Percentiles rank a stretch among this genome's conserved stretches.
phyloP scores from a whole-genome alignment of 23 tunicate species.

The Clavelina lepadiformis region DNA sequence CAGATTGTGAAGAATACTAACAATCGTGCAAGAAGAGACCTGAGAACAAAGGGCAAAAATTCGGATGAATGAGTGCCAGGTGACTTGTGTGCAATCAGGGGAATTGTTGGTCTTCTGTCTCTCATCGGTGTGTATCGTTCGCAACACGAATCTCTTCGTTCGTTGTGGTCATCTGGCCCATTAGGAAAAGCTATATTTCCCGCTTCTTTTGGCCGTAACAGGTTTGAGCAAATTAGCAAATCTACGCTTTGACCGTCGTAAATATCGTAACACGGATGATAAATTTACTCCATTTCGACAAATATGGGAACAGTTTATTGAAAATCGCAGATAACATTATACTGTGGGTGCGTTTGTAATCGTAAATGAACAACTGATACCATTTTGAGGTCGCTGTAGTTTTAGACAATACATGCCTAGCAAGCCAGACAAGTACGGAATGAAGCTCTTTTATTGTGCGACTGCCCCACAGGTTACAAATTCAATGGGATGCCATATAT shows the following conservation, averaged over 20 bases:
- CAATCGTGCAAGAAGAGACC: slow-evolving; percentile 7
- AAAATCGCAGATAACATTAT: slow-evolving; percentile 18
- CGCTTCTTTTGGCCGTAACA: slow-evolving; percentile 27
- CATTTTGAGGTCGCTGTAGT: slow-evolving; percentile 29
- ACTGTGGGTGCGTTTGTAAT: slow-evolving; percentile 13
- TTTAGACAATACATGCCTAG: slow-evolving; percentile 27
- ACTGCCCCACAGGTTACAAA: slow-evolving; percentile 27
- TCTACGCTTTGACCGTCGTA: slow-evolving; percentile 22
- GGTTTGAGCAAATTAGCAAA: slow-evolving; percentile 26
- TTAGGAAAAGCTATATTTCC: slow-evolving; percentile 24
- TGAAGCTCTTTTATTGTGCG: slow-evolving; percentile 19
- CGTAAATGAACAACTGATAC: slow-evolving; percentile 30
- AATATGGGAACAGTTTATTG: slow-evolving; percentile 29
- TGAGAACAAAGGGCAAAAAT: slow-evolving; percentile 26
- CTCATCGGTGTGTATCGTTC: slow-evolving; percentile 32
- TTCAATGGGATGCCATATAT: slow-evolving; percentile 23
- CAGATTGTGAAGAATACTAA: slow-evolving; percentile 20
- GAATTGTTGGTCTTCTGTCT: slow-evolving; percentile 17
- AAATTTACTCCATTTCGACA: slow-evolving; percentile 21
- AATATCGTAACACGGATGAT: slow-evolving; percentile 19
- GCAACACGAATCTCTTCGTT: slow-evolving; percentile 30
- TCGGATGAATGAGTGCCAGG: slow-evolving; percentile 23
- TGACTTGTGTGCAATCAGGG: slow-evolving; percentile 20
- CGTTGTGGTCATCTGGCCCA: slow-evolving; percentile 31
- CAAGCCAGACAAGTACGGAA: slow-evolving; percentile 35